phyloP scores from a whole-genome alignment of 2,113 vertebrate genomes.

The Python bivittatus region DNA sequence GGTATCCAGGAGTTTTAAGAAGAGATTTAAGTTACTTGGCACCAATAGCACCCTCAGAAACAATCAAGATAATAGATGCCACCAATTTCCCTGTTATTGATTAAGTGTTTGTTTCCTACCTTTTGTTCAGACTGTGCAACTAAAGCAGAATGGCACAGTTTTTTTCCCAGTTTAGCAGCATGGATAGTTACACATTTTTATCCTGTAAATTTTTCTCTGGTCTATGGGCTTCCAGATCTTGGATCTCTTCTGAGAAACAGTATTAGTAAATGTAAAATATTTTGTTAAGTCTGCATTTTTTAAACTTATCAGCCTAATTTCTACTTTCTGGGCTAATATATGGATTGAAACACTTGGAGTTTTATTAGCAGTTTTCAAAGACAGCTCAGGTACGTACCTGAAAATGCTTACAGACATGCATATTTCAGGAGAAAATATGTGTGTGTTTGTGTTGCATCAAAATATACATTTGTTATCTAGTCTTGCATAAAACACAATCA shows the following conservation, averaged over 20 bases:
- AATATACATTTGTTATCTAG: not conserved
- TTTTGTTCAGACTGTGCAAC: not conserved
- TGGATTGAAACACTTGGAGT: not conserved
- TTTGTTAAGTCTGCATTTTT: not conserved
- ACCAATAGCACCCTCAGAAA: not conserved
- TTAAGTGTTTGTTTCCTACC: constrained; percentile 1
- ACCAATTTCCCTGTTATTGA: constrained; percentile 7
- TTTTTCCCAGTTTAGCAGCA: not conserved
- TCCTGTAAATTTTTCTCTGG: not conserved
- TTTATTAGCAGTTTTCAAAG: not conserved
- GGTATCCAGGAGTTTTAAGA: not conserved
- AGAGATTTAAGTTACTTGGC: not conserved
- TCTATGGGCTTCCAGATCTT: not conserved
- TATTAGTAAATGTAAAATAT: not conserved
- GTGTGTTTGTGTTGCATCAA: not conserved
- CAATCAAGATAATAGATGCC: constrained; percentile 22
- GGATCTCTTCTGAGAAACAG: not conserved
- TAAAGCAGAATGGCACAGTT: not conserved
- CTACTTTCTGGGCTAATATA: not conserved
- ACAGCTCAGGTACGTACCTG: not conserved
- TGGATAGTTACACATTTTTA: not conserved
- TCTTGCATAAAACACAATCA: not conserved
- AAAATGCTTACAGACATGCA: not conserved
- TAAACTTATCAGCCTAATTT: not conserved
- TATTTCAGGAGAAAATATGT: not conserved